These are phyloP conservation scores for Brachystomella parvula DNA, from an alignment of 1,140 invertebrate genomes.

Conservation along the genomic window DNA sequence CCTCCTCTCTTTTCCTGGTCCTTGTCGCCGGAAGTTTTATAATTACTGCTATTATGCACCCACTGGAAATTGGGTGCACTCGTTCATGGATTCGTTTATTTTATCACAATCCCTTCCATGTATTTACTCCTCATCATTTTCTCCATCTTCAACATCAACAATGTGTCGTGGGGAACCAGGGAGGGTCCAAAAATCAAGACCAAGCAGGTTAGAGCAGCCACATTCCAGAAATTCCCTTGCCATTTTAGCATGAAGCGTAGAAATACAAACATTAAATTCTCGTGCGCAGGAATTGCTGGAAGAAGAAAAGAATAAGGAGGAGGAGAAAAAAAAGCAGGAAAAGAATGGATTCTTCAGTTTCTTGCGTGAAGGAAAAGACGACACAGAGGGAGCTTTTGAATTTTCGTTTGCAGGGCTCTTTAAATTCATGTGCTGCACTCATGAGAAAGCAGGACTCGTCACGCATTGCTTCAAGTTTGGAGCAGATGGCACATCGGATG, in stretches of 20 bases:
- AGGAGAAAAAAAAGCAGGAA: constrained; percentile 23
- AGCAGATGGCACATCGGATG: constrained; percentile 39
- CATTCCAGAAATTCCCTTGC: too few species aligned
- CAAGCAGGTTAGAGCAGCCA: constrained; percentile 42
- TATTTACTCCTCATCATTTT: constrained; percentile 87
- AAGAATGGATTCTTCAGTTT: constrained; percentile 29
- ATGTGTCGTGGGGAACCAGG: constrained; percentile 75
- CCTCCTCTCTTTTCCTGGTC: constrained; percentile 68
- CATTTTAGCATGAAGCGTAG: too few species aligned
- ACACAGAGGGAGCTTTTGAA: constrained; percentile 45
- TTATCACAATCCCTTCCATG: constrained; percentile 86
- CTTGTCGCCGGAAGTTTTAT: constrained; percentile 55
- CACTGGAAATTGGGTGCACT: constrained; percentile 55
- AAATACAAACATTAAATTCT: constrained; percentile 8
- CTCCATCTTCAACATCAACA: constrained; percentile 81
- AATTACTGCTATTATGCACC: constrained; percentile 68
- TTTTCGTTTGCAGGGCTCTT: constrained; percentile 45
- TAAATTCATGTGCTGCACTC: constrained; percentile 45
- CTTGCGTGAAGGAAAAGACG: constrained; percentile 27
- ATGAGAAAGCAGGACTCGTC: constrained; percentile 42
- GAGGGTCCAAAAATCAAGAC: constrained; percentile 50
- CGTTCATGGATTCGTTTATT: constrained; percentile 71
- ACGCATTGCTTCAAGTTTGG: constrained; percentile 41
- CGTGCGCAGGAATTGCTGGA: neutral
- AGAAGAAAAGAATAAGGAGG: constrained; percentile 26